Percentiles rank a stretch among this genome's conserved stretches.
phyloP scores from a whole-genome alignment of 2,113 vertebrate genomes.

The Albula glossodonta region DNA sequence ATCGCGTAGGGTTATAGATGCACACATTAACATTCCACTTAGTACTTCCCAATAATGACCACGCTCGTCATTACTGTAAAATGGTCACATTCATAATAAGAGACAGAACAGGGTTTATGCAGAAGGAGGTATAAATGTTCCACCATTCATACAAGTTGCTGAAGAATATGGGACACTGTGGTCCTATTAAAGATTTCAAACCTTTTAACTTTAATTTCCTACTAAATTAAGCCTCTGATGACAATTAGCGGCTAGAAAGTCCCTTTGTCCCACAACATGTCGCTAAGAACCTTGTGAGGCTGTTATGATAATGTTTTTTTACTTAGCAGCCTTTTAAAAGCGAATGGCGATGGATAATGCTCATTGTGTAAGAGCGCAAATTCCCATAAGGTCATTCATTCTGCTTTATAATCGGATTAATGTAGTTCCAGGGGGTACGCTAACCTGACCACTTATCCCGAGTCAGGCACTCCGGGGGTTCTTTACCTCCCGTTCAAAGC shows the following conservation, averaged over 20 bases:
- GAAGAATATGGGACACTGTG: background rate
- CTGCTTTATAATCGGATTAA: constrained; percentile 78
- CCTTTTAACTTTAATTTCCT: constrained; percentile 6
- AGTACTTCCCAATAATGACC: constrained; percentile 16
- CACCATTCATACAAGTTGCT: background rate
- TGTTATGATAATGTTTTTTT: background rate
- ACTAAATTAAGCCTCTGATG: background rate
- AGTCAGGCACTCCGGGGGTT: constrained; percentile 45
- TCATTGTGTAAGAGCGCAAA: constrained; percentile 52
- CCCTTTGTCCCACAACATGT: background rate
- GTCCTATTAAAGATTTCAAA: background rate
- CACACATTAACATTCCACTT: background rate
- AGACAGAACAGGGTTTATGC: constrained; percentile 1
- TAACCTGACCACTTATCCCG: constrained; percentile 75
- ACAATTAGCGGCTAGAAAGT: background rate
- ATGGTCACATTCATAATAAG: background rate
- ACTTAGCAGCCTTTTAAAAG: background rate
- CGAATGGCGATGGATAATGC: background rate
- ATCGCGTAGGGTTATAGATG: background rate
- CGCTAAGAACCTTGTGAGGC: background rate
- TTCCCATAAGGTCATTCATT: constrained; percentile 72
- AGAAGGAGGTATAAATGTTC: constrained; percentile 13
- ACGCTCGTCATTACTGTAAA: background rate
- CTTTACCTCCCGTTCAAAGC: constrained; percentile 74
- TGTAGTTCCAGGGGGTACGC: constrained; percentile 67